Conservation (phyloP, 2,797 vertebrate genomes). For the Leptoclinus maculatus region DNA sequence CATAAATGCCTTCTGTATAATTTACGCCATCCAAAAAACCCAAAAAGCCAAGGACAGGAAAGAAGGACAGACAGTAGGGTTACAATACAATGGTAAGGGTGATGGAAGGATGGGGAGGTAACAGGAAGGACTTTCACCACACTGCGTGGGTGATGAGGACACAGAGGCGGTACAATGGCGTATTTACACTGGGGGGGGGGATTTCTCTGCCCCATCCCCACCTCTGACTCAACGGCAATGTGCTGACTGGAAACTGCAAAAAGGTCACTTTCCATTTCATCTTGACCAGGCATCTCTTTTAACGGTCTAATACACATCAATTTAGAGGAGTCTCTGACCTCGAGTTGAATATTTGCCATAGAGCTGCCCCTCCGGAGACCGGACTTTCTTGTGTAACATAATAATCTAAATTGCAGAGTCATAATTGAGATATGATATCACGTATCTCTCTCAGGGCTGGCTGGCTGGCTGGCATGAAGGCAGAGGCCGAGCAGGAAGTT, state of each 20-base stretch:
- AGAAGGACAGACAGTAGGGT: slow-evolving; percentile 48
- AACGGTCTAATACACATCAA: slow-evolving; percentile 20
- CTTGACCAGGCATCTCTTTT: slow-evolving; percentile 29
- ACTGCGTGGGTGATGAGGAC: slow-evolving; percentile 67
- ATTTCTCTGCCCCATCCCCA: slow-evolving; percentile 45
- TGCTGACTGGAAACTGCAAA: slow-evolving; percentile 58
- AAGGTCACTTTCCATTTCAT: slow-evolving; percentile 54
- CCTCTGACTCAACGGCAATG: slow-evolving; percentile 59
- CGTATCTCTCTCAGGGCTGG: slow-evolving; percentile 61
- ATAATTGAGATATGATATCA: slow-evolving; percentile 79
- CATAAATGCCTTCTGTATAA: slow-evolving; percentile 65
- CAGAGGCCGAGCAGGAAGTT: slow-evolving; percentile 79
- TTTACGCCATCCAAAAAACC: slow-evolving; percentile 52
- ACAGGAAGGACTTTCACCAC: slow-evolving; percentile 72
- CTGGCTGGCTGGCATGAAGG: slow-evolving; percentile 70
- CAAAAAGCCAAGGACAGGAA: slow-evolving; percentile 62
- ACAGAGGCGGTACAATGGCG: slow-evolving; percentile 47
- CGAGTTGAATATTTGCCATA: slow-evolving; percentile 41
- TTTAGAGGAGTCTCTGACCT: slow-evolving; percentile 40
- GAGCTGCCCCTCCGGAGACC: slow-evolving; percentile 33
- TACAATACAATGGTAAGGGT: slow-evolving; percentile 68
- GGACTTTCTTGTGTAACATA: slow-evolving; percentile 52
- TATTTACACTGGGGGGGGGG: slow-evolving; percentile 65
- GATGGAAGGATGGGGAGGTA: slow-evolving; percentile 62
- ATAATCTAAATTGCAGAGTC: slow-evolving; percentile 76